These are phyloP conservation scores for Acronicta leporina DNA, from an alignment of 2,888 invertebrate genomes.

Conservation along the genomic window DNA sequence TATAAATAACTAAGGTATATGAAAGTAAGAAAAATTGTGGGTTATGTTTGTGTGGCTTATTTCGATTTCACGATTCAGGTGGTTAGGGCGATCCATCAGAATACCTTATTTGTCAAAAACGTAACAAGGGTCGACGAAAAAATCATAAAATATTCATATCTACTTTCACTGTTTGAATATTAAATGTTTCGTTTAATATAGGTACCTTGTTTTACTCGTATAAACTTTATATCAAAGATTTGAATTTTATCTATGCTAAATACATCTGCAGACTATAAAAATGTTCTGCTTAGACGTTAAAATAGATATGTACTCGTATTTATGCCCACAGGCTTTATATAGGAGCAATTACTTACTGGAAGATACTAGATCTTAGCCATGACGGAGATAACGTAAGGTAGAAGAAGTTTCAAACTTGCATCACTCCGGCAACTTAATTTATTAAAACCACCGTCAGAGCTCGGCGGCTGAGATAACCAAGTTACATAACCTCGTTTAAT, in stretches of 20 bases:
- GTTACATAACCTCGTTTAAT: conserved; percentile 36
- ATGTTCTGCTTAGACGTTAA: conserved; percentile 9
- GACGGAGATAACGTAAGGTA: conserved; percentile 37
- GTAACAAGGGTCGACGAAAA: conserved; percentile 43
- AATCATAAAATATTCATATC: conserved; percentile 40
- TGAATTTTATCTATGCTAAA: no score
- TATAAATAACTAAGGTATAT: conserved; percentile 7
- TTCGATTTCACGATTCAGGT: conserved; percentile 38
- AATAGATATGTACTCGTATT: conserved; percentile 30
- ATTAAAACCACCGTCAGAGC: conserved; percentile 40
- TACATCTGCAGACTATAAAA: conserved; percentile 8
- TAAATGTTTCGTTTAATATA: conserved; percentile 25
- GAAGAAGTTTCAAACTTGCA: conserved; percentile 48
- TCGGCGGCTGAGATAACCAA: conserved; percentile 38
- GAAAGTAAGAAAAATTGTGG: background rate
- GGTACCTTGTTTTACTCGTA: conserved; percentile 8
- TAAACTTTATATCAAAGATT: conserved; percentile 7
- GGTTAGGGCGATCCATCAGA: conserved; percentile 40
- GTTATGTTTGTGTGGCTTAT: conserved; percentile 26
- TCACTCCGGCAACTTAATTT: conserved; percentile 45
- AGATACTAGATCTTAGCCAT: conserved; percentile 34
- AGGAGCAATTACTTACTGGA: conserved; percentile 38
- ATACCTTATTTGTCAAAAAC: conserved; percentile 43
- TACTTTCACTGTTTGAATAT: conserved; percentile 32
- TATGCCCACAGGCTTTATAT: conserved; percentile 13